phyloP scores from a whole-genome alignment of 2,113 vertebrate genomes.

The Hoplias malabaricus region DNA sequence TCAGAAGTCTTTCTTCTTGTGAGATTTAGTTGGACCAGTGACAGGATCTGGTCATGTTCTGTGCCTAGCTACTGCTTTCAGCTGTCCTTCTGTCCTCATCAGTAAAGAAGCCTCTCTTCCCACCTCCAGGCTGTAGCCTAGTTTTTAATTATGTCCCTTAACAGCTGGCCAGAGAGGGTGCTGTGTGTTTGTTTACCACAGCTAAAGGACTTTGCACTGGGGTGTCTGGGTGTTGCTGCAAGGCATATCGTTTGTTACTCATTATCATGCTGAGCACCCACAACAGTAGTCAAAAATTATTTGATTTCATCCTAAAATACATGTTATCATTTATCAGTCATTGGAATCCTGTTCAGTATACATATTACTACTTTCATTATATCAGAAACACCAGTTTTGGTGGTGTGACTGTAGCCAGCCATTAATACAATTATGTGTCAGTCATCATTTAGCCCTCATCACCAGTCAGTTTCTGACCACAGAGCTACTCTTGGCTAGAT shows the following conservation, averaged over 20 bases:
- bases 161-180: constrained; percentile 40
- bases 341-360: too few species aligned
- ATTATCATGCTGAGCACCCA: not conserved
- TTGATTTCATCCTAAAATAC: not conserved
- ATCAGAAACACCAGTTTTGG: not conserved
- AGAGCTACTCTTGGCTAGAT: not conserved
- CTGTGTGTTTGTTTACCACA: constrained; percentile 21
- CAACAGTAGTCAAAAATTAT: not conserved
- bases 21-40: too few species aligned
- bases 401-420: not conserved
- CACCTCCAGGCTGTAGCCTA: constrained; percentile 14
- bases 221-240: constrained; percentile 22
- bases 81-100: constrained; percentile 37
- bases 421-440: not conserved
- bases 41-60: constrained; percentile 22
- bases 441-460: not conserved
- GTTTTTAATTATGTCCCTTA: constrained; percentile 47
- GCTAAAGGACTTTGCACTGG: constrained; percentile 4
- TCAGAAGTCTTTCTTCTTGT: too few species aligned
- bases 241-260: constrained; percentile 29
- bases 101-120: not conserved
- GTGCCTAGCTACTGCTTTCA: constrained; percentile 15
- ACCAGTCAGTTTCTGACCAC: not conserved
- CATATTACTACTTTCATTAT: not conserved
- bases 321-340: not conserved